Evolutionary conservation across 2,797 vertebrate species (phyloP).

Genomic region (Xyrichtys novacula): DNA sequence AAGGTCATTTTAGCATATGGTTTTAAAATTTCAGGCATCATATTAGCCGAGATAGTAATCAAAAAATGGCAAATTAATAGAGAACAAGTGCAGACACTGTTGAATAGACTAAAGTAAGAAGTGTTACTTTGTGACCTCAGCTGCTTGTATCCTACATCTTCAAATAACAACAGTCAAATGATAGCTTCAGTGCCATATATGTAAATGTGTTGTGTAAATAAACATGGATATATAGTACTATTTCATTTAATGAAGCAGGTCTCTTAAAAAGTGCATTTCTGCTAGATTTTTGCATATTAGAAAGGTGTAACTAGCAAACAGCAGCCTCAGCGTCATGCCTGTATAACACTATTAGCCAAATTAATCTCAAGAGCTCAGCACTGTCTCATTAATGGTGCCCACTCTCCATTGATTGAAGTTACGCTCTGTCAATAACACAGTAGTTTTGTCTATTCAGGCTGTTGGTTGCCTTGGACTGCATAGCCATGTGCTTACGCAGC

Average conservation of each 20-base stretch:
- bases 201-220: not conserved
- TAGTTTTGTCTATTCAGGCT: slow-evolving; percentile 76
- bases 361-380: slow-evolving; percentile 66
- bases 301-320: slow-evolving; percentile 27
- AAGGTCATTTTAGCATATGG: not conserved
- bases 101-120: not conserved
- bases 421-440: slow-evolving; percentile 72
- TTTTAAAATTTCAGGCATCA: too few species aligned
- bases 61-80: not conserved
- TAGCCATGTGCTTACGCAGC: slow-evolving; percentile 68
- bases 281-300: slow-evolving; percentile 25
- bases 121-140: not conserved
- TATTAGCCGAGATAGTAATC: too few species aligned
- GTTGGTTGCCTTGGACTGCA: slow-evolving; percentile 64
- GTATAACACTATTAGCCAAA: slow-evolving; percentile 54
- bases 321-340: slow-evolving; percentile 56
- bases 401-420: slow-evolving; percentile 75
- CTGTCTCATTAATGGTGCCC: slow-evolving; percentile 61
- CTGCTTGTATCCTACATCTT: not conserved
- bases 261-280: slow-evolving; percentile 5
- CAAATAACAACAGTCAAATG: not conserved
- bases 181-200: not conserved
- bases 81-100: not conserved
- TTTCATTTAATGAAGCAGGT: not conserved
- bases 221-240: not conserved